A percentile compares a stretch with the other conserved stretches of the same genome.
These are phyloP conservation scores for Nibea coibor DNA, from an alignment of 2,113 vertebrate genomes.

Conservation along the genomic window DNA sequence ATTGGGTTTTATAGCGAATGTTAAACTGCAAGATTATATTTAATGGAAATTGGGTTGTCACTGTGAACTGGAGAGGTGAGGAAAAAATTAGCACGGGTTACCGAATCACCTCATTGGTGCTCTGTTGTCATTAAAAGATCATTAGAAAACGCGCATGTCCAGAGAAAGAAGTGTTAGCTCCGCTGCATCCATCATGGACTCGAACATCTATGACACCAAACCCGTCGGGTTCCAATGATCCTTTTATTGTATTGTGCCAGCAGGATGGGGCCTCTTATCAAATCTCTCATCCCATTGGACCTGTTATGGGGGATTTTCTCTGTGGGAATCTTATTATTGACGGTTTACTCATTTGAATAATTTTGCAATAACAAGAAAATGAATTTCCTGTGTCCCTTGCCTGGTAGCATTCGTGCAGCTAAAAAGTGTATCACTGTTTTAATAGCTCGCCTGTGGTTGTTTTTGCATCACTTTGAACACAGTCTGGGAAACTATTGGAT, in stretches of 20 bases:
- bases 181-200: constrained; percentile 41
- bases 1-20: constrained; percentile 77
- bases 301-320: constrained; percentile 71
- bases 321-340: constrained; percentile 77
- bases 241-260: constrained; percentile 65
- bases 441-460: constrained; percentile 74
- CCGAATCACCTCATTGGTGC: constrained; percentile 34
- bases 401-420: constrained; percentile 53
- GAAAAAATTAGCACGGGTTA: constrained; percentile 55
- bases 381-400: constrained; percentile 69
- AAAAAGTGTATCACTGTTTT: constrained; percentile 66
- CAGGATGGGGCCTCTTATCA: constrained; percentile 59
- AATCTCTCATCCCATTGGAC: constrained; percentile 65
- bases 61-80: constrained; percentile 50
- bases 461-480: constrained; percentile 65
- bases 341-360: constrained; percentile 81
- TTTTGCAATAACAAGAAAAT: constrained; percentile 78
- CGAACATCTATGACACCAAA: constrained; percentile 46
- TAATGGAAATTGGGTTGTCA: constrained; percentile 77
- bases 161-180: constrained; percentile 13
- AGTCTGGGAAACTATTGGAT: constrained; percentile 50
- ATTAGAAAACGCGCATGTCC: constrained; percentile 21
- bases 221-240: constrained; percentile 36
- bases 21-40: constrained; percentile 82
- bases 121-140: constrained; percentile 41